Evolutionary conservation across 30 jellyfish, hydroid and myxozoan species (phyloP), one percentile per base, ranked within the genome.

Genomic region (Chrysaora quinquecirrha): DNA sequence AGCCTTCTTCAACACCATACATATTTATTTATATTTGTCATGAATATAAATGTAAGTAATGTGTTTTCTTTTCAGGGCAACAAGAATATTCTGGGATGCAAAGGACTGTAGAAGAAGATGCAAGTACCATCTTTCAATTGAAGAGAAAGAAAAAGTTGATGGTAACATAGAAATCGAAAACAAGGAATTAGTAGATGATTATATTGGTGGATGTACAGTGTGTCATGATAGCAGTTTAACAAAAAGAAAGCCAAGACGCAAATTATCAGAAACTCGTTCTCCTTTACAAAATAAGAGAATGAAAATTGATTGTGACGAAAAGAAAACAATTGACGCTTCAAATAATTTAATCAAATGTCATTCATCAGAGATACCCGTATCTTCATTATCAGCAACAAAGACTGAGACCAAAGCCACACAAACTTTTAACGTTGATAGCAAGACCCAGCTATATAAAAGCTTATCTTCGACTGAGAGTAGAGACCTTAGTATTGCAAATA

Each of bases 71-170:
- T 54, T 16, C 35, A 91, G 98, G 79, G 75, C 84, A 9, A 78
- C 90, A 6, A 84, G 95, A 34, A 21, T 91, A 31, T 91, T 85
- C 68, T 91, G 98, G 98, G 82, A 96, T 68, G 67, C 95, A 32
- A 85, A 43, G 30, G 89, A 91, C 34, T 89, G 97, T 20, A 43
- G 91, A 34, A 64, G 67, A 32, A 87, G 96, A 28, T 91, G 98
- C 73, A 63, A 58, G 30, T 91, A 91, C 58, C 70, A 16, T 31
- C 77, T 84, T 68, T 63, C 95, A 0, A 67, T 85, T 58, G 89
- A 73, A 19, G 95, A 75, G 63, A 43, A 54, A 16, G 85, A 72
- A 1, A 31, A 70, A 16, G 65, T 35, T 25, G 9, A n/a, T n/a
- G 35, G 47, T 1, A 54, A 48, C 46, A 64, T 34, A 72, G 0